phyloP scores from a whole-genome alignment of 2,797 vertebrate genomes.

The Hylomyscus alleni region DNA sequence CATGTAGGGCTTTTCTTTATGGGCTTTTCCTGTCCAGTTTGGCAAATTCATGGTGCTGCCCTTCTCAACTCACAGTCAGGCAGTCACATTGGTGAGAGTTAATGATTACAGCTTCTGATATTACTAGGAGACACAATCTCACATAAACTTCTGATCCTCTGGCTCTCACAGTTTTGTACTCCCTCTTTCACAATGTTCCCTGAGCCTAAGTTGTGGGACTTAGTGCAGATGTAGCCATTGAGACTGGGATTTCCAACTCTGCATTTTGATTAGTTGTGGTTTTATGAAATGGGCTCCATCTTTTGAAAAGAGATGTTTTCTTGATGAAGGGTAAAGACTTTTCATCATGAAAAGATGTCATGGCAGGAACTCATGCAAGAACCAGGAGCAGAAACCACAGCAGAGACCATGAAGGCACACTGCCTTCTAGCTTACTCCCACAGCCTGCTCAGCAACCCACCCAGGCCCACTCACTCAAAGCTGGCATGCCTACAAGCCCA shows the following conservation, averaged over 20 bases:
- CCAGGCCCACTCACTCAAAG: neutral
- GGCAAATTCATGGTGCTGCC: neutral
- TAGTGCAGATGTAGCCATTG: neutral
- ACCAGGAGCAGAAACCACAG: neutral
- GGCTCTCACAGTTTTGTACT: neutral
- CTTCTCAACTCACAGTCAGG: neutral
- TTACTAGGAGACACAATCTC: neutral
- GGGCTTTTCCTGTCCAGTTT: neutral
- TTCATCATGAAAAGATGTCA: neutral
- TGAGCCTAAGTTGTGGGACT: neutral
- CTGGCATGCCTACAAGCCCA: neutral
- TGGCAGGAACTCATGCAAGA: neutral
- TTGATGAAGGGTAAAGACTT: conserved; percentile 11
- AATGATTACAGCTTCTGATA: neutral
- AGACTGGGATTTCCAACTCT: neutral
- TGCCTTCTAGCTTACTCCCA: neutral
- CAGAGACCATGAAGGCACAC: neutral
- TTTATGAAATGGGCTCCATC: neutral
- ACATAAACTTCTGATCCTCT: neutral
- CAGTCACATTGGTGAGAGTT: neutral
- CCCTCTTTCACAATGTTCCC: neutral
- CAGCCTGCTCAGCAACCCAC: neutral
- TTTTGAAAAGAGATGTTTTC: neutral
- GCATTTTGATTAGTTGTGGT: neutral
- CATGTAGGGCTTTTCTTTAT: neutral